Evolutionary conservation across 2,888 invertebrate species (phyloP), one percentile per base, ranked within the genome.

Genomic region (Ceriagrion tenellum): DNA sequence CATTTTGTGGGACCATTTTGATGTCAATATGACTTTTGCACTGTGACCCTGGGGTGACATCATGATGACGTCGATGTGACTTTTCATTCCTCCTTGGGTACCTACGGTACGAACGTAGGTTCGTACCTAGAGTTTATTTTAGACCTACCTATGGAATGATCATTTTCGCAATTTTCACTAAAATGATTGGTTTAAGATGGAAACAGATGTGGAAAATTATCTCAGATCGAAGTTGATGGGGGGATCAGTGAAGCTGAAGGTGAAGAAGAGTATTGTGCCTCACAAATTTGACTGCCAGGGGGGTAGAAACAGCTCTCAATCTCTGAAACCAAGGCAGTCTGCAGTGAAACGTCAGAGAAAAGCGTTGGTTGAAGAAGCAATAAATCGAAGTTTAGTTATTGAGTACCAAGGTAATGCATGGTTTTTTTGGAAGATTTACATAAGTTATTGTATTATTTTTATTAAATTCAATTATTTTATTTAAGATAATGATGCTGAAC

Each of bases 241-340:
- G 69, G 69, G 69, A 69, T 69, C 69, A 69, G 69, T 69, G 69
- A 69, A n/a, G n/a, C n/a, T n/a, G n/a, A n/a, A 69, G 69, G 69
- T 69, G 69, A 69, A 69, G 69, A 69, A 69, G 69, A 69, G 69
- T n/a, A n/a, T 26, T 69, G 69, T n/a, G 69, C 69, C 69, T 69
- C 69, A 69, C 69, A 69, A 69, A 69, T 69, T 69, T 69, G 23
- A 69, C 26, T 69, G 69, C 69, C 69, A 69, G 69, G 26, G 26
- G n/a, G 69, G 69, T 69, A 69, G 69, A 69, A 69, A 69, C 69
- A 69, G 69, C 69, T 69, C 69, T 69, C 69, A 69, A 69, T 69
- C 69, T n/a, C 69, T 69, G 69, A 69, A 69, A 69, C 69, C 69
- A 69, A 69, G 69, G n/a, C 69, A 69, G 69, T 69, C 69, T 69